Evolutionary conservation across 2,888 invertebrate species (phyloP), one percentile per base, ranked within the genome.

Genomic region (Plusia festucae): DNA sequence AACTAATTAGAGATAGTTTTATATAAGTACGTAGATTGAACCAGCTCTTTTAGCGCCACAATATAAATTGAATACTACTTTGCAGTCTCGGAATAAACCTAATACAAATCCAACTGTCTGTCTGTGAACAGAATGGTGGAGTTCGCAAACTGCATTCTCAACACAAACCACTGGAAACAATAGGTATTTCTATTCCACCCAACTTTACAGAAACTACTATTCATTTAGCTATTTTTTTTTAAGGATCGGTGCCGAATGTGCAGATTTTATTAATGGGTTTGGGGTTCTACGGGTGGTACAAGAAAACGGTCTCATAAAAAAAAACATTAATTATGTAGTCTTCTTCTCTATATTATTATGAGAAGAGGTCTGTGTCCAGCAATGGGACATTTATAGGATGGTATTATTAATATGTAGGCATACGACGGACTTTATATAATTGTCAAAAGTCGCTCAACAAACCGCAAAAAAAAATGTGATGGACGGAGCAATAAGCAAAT

Each of bases 1-100:
- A 30, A 30, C 30, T 30, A 60, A 57, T 32, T 3, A 44, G n/a
- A n/a, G 2, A 46, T 20, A 16, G 16, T 5, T 30, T 30, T n/a
- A 53, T 18, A 60, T 40, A 18, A 57, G 15, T 53, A 4, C 27
- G n/a, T 44, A 0, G 18, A 49, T 46, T 30, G 5, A 71, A 70
- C 18, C 24, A 15, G 61, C n/a, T 40, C 40, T 40, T 40, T 40
- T 40, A 49, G 66, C 30, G 30, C 46, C 11, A 24, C 44, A 32
- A 27, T 62, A 75, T 67, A 66, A 75, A 75, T 70, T 63, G 62
- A 75, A 75, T 62, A 60, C 51, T 63, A 71, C 63, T 73, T 67
- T 46, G 16, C 57, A 67, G 58, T 40, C 57, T 67, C 13, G 30
- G 55, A 60, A 75, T 73, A 75, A 73, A 75, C 68, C 62, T 67